A percentile compares a stretch with the other conserved stretches of the same genome.
phyloP scores from a whole-genome alignment of 2,113 vertebrate genomes.

The Anthoscopus minutus region DNA sequence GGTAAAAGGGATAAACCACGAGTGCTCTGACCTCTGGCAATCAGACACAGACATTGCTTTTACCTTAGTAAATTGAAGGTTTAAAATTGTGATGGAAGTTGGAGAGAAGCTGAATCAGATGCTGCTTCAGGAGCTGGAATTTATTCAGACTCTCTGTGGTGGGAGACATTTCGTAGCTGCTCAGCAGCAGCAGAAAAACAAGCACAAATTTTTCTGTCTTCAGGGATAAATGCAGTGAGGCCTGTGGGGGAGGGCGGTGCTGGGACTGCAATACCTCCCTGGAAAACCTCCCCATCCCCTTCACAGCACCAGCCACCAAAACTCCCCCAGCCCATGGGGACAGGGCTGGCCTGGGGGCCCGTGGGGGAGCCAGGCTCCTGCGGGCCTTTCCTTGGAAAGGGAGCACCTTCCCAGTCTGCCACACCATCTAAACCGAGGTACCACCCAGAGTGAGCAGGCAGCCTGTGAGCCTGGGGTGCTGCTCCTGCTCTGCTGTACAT shows the following conservation, averaged over 20 bases:
- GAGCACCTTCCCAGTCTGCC: not conserved
- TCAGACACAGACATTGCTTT: not conserved
- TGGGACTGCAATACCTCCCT: rapidly evolving
- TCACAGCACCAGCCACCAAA: not conserved
- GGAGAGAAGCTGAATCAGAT: not conserved
- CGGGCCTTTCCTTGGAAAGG: rapidly evolving
- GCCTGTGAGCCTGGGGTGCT: not conserved
- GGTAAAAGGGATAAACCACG: not conserved
- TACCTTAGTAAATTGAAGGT: not conserved
- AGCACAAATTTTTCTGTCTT: slow-evolving; percentile 7
- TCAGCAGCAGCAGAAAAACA: slow-evolving; percentile 1
- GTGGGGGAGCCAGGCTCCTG: not conserved
- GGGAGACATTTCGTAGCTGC: slow-evolving; percentile 12
- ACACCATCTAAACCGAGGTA: rapidly evolving
- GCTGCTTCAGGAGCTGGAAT: not conserved
- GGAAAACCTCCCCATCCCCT: not conserved
- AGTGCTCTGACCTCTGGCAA: not conserved
- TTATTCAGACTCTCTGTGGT: not conserved
- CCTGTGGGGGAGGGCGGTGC: not conserved
- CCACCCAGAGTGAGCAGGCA: rapidly evolving
- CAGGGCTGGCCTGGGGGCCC: rapidly evolving
- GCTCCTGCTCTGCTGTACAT: not conserved
- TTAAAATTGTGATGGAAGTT: not conserved
- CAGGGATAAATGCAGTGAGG: slow-evolving; percentile 12
- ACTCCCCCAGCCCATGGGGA: not conserved